Percentiles rank a stretch among this genome's conserved stretches.
phyloP scores from a whole-genome alignment of 2,113 vertebrate species.

The Aspidoscelis tigris region DNA sequence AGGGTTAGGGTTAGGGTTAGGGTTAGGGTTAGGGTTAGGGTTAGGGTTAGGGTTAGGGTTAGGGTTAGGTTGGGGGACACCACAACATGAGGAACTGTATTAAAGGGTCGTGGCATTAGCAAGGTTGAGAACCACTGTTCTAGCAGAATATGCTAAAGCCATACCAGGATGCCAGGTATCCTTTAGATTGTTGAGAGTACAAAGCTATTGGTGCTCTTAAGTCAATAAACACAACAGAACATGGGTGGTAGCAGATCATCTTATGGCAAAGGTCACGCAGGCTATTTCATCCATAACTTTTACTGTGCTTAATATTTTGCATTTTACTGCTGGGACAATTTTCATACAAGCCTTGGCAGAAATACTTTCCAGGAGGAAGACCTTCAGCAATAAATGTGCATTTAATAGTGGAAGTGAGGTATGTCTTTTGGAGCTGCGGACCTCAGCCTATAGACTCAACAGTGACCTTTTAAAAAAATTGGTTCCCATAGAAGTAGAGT shows the following conservation, averaged over 20 bases:
- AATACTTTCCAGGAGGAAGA: slow-evolving; percentile 10
- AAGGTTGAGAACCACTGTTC: neutral
- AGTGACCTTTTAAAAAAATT: neutral
- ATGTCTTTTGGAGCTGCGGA: neutral
- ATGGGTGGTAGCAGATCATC: neutral
- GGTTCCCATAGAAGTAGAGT: neutral
- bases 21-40: no score
- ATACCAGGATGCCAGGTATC: neutral
- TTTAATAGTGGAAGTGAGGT: slow-evolving; percentile 22
- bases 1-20: no score
- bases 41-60: no score
- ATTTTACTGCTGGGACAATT: neutral
- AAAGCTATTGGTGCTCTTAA: neutral
- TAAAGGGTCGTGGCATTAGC: no score
- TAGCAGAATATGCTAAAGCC: neutral
- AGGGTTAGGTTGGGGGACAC: no score
- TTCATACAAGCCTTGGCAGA: neutral
- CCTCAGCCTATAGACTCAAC: neutral
- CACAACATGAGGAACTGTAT: no score
- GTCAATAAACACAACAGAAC: neutral
- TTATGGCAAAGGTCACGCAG: neutral
- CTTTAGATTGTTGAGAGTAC: neutral
- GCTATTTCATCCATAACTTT: neutral
- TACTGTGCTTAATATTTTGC: slow-evolving; percentile 4
- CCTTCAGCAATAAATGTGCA: no score